Base-by-base conservation (phyloP, 1,140 invertebrate species). In the Neomicropteryx cornuta region DNA sequence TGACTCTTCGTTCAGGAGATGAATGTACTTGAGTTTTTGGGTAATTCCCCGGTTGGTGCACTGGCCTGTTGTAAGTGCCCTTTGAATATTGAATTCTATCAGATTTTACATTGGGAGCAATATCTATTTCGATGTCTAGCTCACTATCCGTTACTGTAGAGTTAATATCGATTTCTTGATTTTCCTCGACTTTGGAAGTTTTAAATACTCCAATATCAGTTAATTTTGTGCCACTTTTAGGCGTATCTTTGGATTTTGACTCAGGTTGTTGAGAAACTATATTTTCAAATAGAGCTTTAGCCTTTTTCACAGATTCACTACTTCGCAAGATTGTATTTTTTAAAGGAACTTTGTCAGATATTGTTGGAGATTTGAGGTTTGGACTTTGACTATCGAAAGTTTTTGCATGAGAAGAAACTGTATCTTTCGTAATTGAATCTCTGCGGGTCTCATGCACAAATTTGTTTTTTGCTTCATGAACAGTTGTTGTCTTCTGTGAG, bases 231-330 rank as follows among this genome's bases (percentile, higher is more conserved):
- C 47, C 38, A 33, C 58, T 59, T 23, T 42, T 41, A 33, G 33
- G 46, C 3, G 37, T 39, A 18, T 61, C 56, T 38, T 51, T 54
- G 11, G 50, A 44, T 37, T 59, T 60, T 42, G 58, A 52, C 28
- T 27, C 28, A 14, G 56, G 54, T 6, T 45, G 48, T 18, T 33
- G 27, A 10, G 62, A 63, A 31, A 72, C 71, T 46, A 72, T 73
- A 29, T 69, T 73, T 60, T 81, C 78, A 60, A 80, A 81, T 11
- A 81, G 49, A 21, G 66, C 70, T 56, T 76, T 78, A 1, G 76
- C 75, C 54, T 75, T 77, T 37, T 71, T 69, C 0, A 81, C 75
- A 24, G 70, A 70, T 44, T 76, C 73, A 19, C 66, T 74, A 43
- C 70, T 75, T 22, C 66, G 66, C 21, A 73, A 47, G 17, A 55